A percentile compares a stretch with the other conserved stretches of the same genome.
Evolutionary conservation across 2,888 invertebrate genomes (phyloP).

Genomic region (Bombylius major): DNA sequence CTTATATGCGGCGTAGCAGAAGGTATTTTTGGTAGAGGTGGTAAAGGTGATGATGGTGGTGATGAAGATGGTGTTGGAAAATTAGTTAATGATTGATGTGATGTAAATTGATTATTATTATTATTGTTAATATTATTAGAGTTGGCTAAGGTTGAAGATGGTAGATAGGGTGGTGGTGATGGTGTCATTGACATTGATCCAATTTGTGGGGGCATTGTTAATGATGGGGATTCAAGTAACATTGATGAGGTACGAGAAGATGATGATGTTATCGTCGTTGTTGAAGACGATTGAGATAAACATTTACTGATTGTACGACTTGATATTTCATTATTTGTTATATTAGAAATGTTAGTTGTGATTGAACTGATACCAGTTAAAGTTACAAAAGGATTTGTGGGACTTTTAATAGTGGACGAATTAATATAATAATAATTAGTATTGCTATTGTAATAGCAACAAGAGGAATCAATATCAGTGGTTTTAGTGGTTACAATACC

Average conservation of each 20-base stretch:
- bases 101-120: neutral
- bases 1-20: conserved; percentile 8
- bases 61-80: neutral
- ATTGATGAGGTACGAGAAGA: conserved; percentile 4
- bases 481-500: neutral
- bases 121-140: neutral
- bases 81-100: neutral
- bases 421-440: neutral
- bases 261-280: conserved; percentile 4
- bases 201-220: neutral
- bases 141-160: neutral
- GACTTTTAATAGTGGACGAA: neutral
- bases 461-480: neutral
- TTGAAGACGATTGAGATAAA: conserved; percentile 7
- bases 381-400: neutral
- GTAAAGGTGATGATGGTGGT: neutral
- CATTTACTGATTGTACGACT: conserved; percentile 5
- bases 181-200: neutral
- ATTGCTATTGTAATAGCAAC: neutral
- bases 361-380: neutral
- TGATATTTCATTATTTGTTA: neutral
- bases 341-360: neutral
- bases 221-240: conserved; percentile 4
- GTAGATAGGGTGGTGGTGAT: neutral
- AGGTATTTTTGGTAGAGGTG: neutral